Base-by-base conservation (phyloP, 2,888 invertebrate genomes). In the Athrips mouffetella region DNA sequence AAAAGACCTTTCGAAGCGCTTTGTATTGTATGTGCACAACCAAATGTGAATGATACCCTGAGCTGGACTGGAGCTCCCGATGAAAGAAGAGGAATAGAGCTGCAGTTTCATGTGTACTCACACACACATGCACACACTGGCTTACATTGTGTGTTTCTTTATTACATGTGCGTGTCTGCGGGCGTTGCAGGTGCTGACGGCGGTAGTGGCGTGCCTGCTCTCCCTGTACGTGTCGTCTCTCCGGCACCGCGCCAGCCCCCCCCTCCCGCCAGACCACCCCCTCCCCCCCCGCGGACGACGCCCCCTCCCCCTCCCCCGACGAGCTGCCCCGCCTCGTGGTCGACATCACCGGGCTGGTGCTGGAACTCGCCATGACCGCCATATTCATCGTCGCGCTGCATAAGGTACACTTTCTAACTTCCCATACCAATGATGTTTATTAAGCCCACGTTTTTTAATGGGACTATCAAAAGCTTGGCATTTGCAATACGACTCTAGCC, bases 371-470 rank as follows among this genome's bases (percentile, higher is more conserved):
- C 35, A 80, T 86, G 74, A 76, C 76, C 0, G 50, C 80, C 11
- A 58, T 64, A 1, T 86, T 87, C 56, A 79, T 88, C 1, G 75
- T 79, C 0, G 86, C 80, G 0, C 54, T 88, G 27, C 87, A 87
- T 61, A 76, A 62, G 76, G 87, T 87, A 54, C 53, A 1, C 13
- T 21, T 11, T 1, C 18, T 2, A 5, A 10, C 4, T 37, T 2
- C 11, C 30, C 5, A 2, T 11, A 30, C 11, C 2, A 30, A 30
- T 30, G 11, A 30, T 8, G 3, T 2, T 30, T n/a, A n/a, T n/a
- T n/a, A n/a, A n/a, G n/a, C n/a, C n/a, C n/a, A n/a, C n/a, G n/a
- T n/a, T n/a, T n/a, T n/a, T n/a, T n/a, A n/a, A n/a, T n/a, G n/a
- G n/a, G n/a, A n/a, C n/a, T n/a, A n/a, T n/a, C n/a, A n/a, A n/a